These are phyloP conservation scores for Melanaphis sacchari DNA, from an alignment of 1,140 invertebrate species.

Conservation along the genomic window DNA sequence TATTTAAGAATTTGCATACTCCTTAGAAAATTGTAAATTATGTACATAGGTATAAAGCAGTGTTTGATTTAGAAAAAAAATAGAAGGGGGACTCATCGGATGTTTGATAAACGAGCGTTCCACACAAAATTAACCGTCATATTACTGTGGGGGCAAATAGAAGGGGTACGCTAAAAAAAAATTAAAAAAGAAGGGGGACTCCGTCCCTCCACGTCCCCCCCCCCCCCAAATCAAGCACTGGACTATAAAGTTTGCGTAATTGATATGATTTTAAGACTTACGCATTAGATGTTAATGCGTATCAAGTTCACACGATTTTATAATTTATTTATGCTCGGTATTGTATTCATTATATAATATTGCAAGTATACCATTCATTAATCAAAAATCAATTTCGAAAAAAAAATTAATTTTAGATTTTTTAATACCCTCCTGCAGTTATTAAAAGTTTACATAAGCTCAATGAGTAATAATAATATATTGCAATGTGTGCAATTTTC, in stretches of 20 bases:
- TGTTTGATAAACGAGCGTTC: too few relatives aligned
- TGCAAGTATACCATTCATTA: neutral
- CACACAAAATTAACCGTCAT: too few relatives aligned
- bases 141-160: too few relatives aligned
- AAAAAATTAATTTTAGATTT: neutral
- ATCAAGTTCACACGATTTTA: neutral
- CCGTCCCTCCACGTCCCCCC: too few relatives aligned
- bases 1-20: neutral
- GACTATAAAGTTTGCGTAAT: neutral
- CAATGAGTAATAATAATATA: neutral
- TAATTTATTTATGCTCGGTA: neutral
- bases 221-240: too few relatives aligned
- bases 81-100: too few relatives aligned
- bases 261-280: neutral
- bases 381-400: neutral
- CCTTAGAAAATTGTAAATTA: neutral
- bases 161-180: too few relatives aligned
- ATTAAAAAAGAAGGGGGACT: too few relatives aligned
- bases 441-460: neutral
- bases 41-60: neutral
- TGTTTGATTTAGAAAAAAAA: too few relatives aligned
- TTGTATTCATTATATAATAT: neutral
- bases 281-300: neutral
- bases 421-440: neutral
- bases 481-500: constrained; percentile 25